Conservation (phyloP, 2,888 invertebrate genomes). For the Conus canariensis region DNA sequence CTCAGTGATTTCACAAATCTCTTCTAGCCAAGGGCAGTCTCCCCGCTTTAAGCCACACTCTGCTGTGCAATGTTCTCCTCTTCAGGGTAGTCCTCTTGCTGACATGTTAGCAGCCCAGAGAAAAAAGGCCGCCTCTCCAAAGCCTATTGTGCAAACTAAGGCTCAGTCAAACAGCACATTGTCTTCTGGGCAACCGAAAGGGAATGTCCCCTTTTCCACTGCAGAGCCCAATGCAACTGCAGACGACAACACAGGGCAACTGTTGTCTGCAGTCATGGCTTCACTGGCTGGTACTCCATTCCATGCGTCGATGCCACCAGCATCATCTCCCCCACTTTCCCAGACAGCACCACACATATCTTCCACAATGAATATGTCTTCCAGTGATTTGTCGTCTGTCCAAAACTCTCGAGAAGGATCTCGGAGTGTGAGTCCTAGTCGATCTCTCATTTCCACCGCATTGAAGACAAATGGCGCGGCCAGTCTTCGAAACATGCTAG, state of each 20-base stretch:
- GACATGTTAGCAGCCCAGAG: slow-evolving; percentile 9
- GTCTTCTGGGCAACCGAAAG: too few species aligned
- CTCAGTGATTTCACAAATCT: background rate
- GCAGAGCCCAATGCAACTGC: background rate
- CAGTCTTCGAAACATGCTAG: slow-evolving; percentile 2
- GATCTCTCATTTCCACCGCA: background rate
- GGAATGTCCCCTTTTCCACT: background rate
- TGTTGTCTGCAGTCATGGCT: background rate
- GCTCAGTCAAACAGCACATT: background rate
- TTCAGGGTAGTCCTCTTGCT: background rate
- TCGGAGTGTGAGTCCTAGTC: background rate
- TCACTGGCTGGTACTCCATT: background rate
- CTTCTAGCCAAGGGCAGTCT: background rate
- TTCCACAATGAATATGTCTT: background rate
- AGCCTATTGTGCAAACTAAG: background rate
- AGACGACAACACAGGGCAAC: background rate
- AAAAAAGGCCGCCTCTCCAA: background rate
- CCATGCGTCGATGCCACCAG: background rate
- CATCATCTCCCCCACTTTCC: background rate
- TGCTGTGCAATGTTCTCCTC: background rate
- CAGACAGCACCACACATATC: background rate
- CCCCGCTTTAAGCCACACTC: background rate
- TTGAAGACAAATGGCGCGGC: background rate
- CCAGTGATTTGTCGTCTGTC: background rate
- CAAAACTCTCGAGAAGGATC: too few species aligned